Evolutionary conservation across 1,140 invertebrate species (phyloP).

Genomic region (Octopus sinensis): DNA sequence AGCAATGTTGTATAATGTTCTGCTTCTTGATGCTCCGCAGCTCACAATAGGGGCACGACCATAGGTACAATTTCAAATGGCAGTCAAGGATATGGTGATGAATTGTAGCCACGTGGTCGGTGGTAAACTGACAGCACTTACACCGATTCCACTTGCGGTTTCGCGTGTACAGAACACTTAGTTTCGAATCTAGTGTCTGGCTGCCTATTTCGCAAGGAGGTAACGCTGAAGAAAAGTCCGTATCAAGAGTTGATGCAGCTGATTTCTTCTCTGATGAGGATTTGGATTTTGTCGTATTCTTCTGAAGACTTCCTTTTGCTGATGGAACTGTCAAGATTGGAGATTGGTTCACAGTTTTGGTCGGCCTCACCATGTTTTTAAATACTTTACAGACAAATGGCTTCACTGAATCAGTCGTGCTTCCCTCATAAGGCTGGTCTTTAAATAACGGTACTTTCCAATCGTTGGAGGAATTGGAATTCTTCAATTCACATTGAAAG

Average conservation of each 20-base stretch:
- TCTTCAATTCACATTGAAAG: neutral
- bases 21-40: conserved; percentile 29
- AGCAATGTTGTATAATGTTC: conserved; percentile 6
- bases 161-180: conserved; percentile 24
- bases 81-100: conserved; percentile 33
- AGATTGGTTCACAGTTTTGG: neutral
- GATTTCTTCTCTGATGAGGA: neutral
- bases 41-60: conserved; percentile 30
- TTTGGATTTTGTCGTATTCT: neutral
- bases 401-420: neutral
- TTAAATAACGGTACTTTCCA: neutral
- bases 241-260: neutral
- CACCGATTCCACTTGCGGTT: conserved; percentile 17
- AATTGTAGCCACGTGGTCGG: conserved; percentile 28
- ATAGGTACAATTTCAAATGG: conserved; percentile 31
- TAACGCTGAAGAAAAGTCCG: too few relatives aligned
- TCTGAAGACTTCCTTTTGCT: neutral
- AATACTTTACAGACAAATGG: neutral
- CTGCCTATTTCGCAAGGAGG: conserved; percentile 18
- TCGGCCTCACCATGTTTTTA: conserved; percentile 2
- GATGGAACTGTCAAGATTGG: conserved; percentile 7
- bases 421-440: neutral
- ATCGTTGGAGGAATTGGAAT: neutral
- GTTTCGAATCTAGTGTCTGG: conserved; percentile 26
- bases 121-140: conserved; percentile 30